Conservation (phyloP, 2,797 vertebrate species). For the Crypturellus tataupa region DNA sequence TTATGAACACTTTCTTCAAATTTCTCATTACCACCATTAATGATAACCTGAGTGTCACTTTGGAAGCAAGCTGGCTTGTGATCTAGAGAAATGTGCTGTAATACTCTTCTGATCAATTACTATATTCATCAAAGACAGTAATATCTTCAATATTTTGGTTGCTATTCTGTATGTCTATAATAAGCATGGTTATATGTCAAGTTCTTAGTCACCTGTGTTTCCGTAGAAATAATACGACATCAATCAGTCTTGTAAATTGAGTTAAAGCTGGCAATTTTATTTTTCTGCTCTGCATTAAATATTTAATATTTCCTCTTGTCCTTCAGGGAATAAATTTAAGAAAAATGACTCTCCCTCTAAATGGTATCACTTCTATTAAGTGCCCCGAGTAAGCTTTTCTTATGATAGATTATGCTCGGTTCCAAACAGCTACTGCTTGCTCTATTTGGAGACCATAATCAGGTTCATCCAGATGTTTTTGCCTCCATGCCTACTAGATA, state of each 20-base stretch:
- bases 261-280: slow-evolving; percentile 27
- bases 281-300: neutral
- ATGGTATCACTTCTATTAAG: neutral
- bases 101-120: neutral
- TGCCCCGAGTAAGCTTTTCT: neutral
- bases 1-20: neutral
- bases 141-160: neutral
- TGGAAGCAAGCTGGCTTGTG: neutral
- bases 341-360: neutral
- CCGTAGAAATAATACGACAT: slow-evolving; percentile 12
- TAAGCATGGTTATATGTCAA: neutral
- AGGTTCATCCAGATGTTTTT: neutral
- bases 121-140: neutral
- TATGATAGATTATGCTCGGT: neutral
- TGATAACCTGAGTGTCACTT: neutral
- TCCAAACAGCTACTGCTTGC: neutral
- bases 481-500: neutral
- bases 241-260: slow-evolving; percentile 26
- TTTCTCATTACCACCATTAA: neutral
- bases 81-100: neutral
- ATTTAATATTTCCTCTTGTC: slow-evolving; percentile 30
- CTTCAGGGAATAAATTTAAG: slow-evolving; percentile 6
- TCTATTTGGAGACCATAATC: neutral
- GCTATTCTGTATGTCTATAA: neutral
- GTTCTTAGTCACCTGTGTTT: neutral